phyloP scores from a whole-genome alignment of 2,797 vertebrate genomes.

The Cephalopachus bancanus region DNA sequence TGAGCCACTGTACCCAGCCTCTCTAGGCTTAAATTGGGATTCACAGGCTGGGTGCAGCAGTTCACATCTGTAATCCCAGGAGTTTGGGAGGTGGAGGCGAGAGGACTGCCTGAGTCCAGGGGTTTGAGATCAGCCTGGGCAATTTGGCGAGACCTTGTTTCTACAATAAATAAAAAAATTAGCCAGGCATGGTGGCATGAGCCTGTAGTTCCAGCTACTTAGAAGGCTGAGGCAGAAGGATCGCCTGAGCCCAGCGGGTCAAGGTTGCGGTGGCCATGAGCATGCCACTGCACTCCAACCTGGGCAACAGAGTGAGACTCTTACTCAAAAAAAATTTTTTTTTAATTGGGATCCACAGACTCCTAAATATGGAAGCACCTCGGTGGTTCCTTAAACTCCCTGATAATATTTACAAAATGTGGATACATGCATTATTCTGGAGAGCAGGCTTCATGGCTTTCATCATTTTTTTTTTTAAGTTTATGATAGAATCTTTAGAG shows the following conservation, averaged over 20 bases:
- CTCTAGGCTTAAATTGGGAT: too few species aligned
- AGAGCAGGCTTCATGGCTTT: neutral
- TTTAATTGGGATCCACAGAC: neutral
- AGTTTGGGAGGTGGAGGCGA: neutral
- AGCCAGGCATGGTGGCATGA: neutral
- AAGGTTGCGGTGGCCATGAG: too few species aligned
- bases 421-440: neutral
- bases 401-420: neutral
- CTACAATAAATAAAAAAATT: neutral
- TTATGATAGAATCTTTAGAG: neutral
- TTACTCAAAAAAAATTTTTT: neutral
- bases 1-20: too few species aligned
- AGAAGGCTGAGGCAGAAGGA: too few species aligned
- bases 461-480: neutral
- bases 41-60: neutral
- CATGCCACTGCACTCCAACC: too few species aligned
- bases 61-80: neutral
- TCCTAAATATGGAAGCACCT: neutral
- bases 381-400: neutral
- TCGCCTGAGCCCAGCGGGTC: too few species aligned
- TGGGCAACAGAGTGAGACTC: neutral
- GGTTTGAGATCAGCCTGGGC: neutral
- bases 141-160: neutral
- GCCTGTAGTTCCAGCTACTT: neutral
- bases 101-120: neutral